Evolutionary conservation across 2,888 invertebrate genomes (phyloP), one percentile per base, ranked within the genome.

Genomic region (Masnerella sp.): DNA sequence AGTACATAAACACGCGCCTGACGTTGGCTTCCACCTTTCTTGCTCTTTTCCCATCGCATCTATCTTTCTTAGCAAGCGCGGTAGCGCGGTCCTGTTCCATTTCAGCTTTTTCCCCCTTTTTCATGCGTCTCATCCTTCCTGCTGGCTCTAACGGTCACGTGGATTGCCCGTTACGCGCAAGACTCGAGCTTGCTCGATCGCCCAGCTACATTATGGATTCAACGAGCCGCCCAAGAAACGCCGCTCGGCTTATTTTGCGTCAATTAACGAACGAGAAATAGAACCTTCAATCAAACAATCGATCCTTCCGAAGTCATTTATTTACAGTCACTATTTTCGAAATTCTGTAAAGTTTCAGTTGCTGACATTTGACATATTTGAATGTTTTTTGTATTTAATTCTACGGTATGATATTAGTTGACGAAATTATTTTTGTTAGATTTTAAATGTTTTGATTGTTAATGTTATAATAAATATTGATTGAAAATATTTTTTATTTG

Each of bases 171-270:
- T 70, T 72, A 73, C 75, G 72, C 72, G 64, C 67, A 47, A 49
- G 69, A 56, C 64, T 69, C 51, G 38, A 70, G 76, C 76, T 78
- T 75, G 76, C 78, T 69, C 78, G 76, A 69, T 78, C 61, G 62
- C 58, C 59, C 54, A 59, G 49, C 65, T 74, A 47, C 58, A 74
- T 74, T 74, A 74, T 67, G 58, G 74, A 74, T 74, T 69, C 69
- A 59, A 74, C 36, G 62, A 73, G 62, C 54, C 62, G 38, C 20
- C 62, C 42, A 56, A 68, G 45, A 43, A 38, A 49, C 12, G 14
- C 40, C 38, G 32, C 22, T 30, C 15, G n/a, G 32, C 45, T 30
- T 25, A 65, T 52, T 58, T 45, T 22, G 22, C 49, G 14, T 59
- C 38, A 65, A 67, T 73, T 67, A 61, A 56, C 17, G 51, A 36